Base-by-base conservation (phyloP, 2,888 invertebrate species). In the Xylophagus ater region DNA sequence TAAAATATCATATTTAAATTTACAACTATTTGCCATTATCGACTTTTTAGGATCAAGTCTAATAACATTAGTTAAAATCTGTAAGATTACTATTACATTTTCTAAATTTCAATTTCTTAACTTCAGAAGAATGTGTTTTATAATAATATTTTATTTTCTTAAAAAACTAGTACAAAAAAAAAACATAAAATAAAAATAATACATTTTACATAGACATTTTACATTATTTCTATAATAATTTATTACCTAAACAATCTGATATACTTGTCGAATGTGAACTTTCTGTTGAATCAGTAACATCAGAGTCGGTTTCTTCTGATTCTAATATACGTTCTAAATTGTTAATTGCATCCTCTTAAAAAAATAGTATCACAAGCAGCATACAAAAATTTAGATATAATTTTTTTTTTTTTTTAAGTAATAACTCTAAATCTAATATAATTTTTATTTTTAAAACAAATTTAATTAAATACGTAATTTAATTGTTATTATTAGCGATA, bases 251-350 rank as follows among this genome's bases (percentile, higher is more conserved):
- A 51, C 51, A 44, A 44, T 61, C 58, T 40, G 58, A 60, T 45
- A 59, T 54, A 55, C 57, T 58, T 47, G 60, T 64, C 43, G 64
- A 60, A 53, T 62, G 60, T 34, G 64, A 64, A 54, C 64, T 65
- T 51, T 64, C 64, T 46, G 64, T 64, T 25, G 64, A 64, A 53
- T 65, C 64, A 49, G 60, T 62, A 44, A 58, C 62, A 67, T 70
- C 59, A 64, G 73, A 71, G 53, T 72, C 71, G 48, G 68, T 71
- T 55, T 69, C 70, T 47, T 69, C 67, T 50, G 65, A 62, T 61
- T 61, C 59, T 60, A 60, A 48, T 51, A 55, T 38, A 67, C 65
- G 47, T 66, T 67, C 48, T 45, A 49, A 47, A 46, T 41, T 48
- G 45, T 38, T 49, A 45, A 48, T 42, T 39, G 42, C 42, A 42